Conservation (phyloP, 2,113 vertebrate species). For the Propithecus coquereli region DNA sequence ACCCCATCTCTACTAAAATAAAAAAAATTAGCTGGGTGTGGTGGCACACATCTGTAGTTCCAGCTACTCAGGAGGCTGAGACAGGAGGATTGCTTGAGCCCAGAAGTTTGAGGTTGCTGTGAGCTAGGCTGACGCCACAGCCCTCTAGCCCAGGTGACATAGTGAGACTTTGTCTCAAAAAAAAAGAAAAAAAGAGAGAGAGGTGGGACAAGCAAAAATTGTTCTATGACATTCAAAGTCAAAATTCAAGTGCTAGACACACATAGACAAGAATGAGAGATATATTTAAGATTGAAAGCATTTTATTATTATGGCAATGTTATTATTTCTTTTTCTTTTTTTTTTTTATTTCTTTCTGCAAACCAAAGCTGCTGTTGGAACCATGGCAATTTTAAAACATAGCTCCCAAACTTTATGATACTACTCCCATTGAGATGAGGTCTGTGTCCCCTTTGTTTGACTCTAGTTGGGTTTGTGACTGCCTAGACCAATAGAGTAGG, state of each 20-base stretch:
- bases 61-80: no score
- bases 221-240: neutral
- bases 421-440: neutral
- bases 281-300: neutral
- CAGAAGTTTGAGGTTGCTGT: no score
- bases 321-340: no score
- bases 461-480: neutral
- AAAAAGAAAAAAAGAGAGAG: neutral
- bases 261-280: neutral
- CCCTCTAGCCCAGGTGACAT: no score
- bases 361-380: no score
- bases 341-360: no score
- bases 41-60: no score
- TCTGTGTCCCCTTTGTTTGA: neutral
- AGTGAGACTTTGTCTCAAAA: no score
- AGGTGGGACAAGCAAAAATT: neutral
- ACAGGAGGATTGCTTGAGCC: no score
- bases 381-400: neutral
- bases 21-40: no score
- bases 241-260: neutral
- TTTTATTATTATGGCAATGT: neutral
- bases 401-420: neutral
- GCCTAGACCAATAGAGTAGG: neutral
- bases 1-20: no score
- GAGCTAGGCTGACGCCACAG: no score